These are phyloP conservation scores for Ladona fulva DNA, from an alignment of 1,140 invertebrate genomes.

Conservation along the genomic window DNA sequence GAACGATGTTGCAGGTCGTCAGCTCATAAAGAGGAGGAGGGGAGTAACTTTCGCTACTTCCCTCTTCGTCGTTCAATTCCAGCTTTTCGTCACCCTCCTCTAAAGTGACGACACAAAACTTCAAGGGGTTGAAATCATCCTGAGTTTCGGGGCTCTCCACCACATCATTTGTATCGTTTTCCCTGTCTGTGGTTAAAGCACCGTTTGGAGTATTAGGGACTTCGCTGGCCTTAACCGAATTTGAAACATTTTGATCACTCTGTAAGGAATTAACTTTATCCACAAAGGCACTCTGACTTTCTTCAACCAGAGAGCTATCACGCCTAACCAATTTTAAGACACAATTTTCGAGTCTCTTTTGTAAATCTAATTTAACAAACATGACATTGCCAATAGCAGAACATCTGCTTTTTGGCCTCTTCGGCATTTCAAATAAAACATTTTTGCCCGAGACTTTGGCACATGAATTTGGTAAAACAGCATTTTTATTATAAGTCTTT, in stretches of 20 bases:
- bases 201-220: not conserved
- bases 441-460: conserved; percentile 1
- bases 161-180: not conserved
- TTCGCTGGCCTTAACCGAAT: not conserved
- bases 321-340: conserved; percentile 20
- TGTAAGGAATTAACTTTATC: conserved; percentile 13
- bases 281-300: not conserved
- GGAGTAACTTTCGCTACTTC: not conserved
- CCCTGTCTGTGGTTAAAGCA: not conserved
- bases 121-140: conserved; percentile 29
- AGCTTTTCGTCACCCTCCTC: conserved; percentile 24
- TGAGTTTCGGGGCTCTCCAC: not conserved
- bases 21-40: not conserved
- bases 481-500: not conserved
- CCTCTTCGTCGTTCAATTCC: conserved; percentile 9
- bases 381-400: conserved; percentile 16
- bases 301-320: conserved; percentile 9
- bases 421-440: conserved; percentile 15
- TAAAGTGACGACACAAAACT: conserved; percentile 28
- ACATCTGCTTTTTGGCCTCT: conserved; percentile 15
- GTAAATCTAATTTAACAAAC: conserved; percentile 23
- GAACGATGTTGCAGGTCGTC: not conserved
- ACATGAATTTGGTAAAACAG: conserved; percentile 1
- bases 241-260: not conserved
- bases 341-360: conserved; percentile 25